Conservation (phyloP, 2,113 vertebrate species). For the Callionymus lyra region DNA sequence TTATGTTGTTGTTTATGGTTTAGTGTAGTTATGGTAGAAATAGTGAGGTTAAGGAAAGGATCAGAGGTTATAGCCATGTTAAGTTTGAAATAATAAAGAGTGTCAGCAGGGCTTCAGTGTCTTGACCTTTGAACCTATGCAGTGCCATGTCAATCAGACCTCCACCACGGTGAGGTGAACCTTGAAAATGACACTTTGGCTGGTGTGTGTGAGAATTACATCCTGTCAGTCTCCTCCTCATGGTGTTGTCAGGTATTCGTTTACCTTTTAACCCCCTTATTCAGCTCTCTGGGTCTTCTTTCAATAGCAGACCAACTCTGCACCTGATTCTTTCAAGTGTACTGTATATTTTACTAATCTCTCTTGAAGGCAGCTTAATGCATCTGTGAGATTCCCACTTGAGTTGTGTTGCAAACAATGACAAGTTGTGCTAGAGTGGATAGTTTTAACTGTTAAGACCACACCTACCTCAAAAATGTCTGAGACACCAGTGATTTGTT, state of each 20-base stretch:
- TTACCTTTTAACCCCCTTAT: too few relatives aligned
- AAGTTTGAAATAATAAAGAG: slow-evolving; percentile 13
- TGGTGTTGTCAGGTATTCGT: too few relatives aligned
- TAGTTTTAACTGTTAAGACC: slow-evolving; percentile 3
- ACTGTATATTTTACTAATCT: neutral
- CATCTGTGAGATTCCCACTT: neutral
- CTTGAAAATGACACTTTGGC: slow-evolving; percentile 46
- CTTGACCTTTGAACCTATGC: slow-evolving; percentile 49
- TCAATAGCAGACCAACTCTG: neutral
- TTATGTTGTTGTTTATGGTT: too few relatives aligned
- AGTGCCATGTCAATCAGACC: slow-evolving; percentile 21
- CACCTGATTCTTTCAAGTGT: too few relatives aligned
- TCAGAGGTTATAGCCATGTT: slow-evolving; percentile 15
- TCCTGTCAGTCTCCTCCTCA: neutral
- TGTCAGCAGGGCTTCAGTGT: slow-evolving; percentile 28
- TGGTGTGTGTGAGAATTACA: slow-evolving; percentile 8
- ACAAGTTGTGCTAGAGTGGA: neutral
- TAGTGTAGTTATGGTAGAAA: neutral
- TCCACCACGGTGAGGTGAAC: slow-evolving; percentile 30
- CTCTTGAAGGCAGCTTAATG: slow-evolving; percentile 4
- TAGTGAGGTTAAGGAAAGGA: slow-evolving; percentile 6
- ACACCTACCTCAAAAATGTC: slow-evolving; percentile 1
- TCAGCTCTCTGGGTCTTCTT: neutral
- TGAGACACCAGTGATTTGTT: neutral
- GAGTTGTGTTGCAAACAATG: neutral